These are phyloP conservation scores for Streblospio benedicti DNA, from an alignment of 1,140 invertebrate species.

Conservation along the genomic window DNA sequence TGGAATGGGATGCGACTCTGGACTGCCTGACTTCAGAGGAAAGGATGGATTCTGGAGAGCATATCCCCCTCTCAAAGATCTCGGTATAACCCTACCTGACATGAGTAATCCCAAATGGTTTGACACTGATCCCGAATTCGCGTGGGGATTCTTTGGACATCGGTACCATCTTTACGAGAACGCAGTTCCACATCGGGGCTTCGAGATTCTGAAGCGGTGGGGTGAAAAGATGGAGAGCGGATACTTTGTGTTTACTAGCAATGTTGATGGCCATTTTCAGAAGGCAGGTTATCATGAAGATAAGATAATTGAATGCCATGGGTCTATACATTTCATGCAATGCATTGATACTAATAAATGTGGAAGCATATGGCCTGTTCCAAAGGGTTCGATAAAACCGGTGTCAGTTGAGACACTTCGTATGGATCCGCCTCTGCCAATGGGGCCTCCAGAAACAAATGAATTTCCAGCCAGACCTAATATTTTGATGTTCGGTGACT, in stretches of 20 bases:
- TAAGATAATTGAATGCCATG: slow-evolving; percentile 9
- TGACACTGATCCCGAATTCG: slow-evolving; percentile 7
- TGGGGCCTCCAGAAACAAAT: background rate
- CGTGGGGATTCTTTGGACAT: slow-evolving; percentile 12
- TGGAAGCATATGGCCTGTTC: background rate
- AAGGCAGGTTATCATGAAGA: slow-evolving; percentile 13
- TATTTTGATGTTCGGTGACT: slow-evolving; percentile 12
- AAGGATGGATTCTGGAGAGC: slow-evolving; percentile 10
- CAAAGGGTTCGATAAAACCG: background rate
- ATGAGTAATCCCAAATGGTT: slow-evolving; percentile 12
- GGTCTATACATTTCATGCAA: slow-evolving; percentile 7
- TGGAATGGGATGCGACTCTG: slow-evolving; percentile 10
- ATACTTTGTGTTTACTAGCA: slow-evolving; percentile 13
- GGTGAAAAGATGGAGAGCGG: slow-evolving; percentile 3
- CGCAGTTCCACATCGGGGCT: slow-evolving; percentile 10
- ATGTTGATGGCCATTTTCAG: slow-evolving; percentile 16
- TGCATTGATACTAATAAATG: background rate
- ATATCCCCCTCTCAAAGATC: slow-evolving; percentile 9
- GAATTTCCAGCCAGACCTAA: slow-evolving; percentile 3
- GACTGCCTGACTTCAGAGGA: slow-evolving; percentile 10
- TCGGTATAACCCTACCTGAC: background rate
- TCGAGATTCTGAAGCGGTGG: slow-evolving; percentile 10
- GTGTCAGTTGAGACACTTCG: background rate
- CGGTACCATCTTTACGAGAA: slow-evolving; percentile 7
- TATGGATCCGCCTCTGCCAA: background rate